phyloP scores from a whole-genome alignment of 2,888 invertebrate species.

The Drosophila lacicola region DNA sequence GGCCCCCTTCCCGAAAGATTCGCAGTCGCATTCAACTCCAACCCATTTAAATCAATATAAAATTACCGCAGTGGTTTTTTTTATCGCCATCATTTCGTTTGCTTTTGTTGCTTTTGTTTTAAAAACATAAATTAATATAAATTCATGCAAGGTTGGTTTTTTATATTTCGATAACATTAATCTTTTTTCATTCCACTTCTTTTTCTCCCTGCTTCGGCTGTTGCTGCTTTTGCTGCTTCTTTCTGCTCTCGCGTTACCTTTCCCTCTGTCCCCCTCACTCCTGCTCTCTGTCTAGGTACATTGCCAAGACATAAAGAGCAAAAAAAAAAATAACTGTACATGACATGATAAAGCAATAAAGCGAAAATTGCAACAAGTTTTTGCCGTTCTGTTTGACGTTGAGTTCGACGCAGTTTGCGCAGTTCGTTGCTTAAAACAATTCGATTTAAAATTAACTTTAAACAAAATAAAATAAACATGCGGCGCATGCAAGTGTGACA shows the following conservation, averaged over 20 bases:
- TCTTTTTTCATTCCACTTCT: slow-evolving; percentile 30
- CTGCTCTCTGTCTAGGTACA: slow-evolving; percentile 30
- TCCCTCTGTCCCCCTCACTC: not conserved
- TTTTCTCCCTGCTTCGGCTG: slow-evolving; percentile 2
- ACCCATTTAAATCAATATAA: slow-evolving; percentile 64
- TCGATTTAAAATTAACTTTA: slow-evolving; percentile 69
- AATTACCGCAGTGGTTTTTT: slow-evolving; percentile 29
- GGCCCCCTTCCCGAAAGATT: no score
- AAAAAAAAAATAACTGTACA: slow-evolving; percentile 23
- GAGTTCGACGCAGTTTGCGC: slow-evolving; percentile 16
- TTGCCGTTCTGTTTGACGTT: slow-evolving; percentile 26
- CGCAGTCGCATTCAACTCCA: slow-evolving; percentile 16
- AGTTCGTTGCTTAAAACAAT: slow-evolving; percentile 57
- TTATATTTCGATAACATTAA: slow-evolving; percentile 51
- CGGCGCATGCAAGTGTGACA: slow-evolving; percentile 27
- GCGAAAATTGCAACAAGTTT: slow-evolving; percentile 74
- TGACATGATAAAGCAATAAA: slow-evolving; percentile 75
- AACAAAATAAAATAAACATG: slow-evolving; percentile 61
- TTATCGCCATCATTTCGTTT: slow-evolving; percentile 34
- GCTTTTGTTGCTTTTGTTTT: slow-evolving; percentile 11
- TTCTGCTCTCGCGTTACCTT: not conserved
- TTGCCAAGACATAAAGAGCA: slow-evolving; percentile 38
- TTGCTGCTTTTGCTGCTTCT: not conserved
- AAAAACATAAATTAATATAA: slow-evolving; percentile 55
- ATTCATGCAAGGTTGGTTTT: slow-evolving; percentile 43